These are phyloP conservation scores for Ochlodes sylvanus DNA, from an alignment of 2,888 invertebrate species.

Conservation along the genomic window DNA sequence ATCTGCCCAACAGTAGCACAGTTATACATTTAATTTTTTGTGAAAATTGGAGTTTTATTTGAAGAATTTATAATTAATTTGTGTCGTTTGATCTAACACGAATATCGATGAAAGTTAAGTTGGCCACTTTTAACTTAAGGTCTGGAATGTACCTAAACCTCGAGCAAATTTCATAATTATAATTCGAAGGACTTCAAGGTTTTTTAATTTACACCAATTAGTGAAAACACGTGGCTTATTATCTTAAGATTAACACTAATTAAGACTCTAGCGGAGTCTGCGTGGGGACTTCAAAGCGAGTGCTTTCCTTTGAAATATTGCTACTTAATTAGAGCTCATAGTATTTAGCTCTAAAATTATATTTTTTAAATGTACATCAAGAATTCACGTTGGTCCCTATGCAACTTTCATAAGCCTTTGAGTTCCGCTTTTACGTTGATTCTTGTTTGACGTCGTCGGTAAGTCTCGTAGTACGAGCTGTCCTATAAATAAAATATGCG, in stretches of 20 bases:
- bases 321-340: slow-evolving; percentile 67
- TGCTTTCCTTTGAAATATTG: slow-evolving; percentile 69
- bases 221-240: slow-evolving; percentile 75
- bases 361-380: slow-evolving; percentile 34
- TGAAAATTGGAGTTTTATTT: too few species aligned
- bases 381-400: slow-evolving; percentile 7
- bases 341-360: slow-evolving; percentile 43
- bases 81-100: too few species aligned
- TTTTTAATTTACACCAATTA: slow-evolving; percentile 73
- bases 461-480: slow-evolving; percentile 8
- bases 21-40: too few species aligned
- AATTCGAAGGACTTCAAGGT: slow-evolving; percentile 50
- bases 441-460: slow-evolving; percentile 19
- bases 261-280: slow-evolving; percentile 65
- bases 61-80: too few species aligned
- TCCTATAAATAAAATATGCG: slow-evolving; percentile 18
- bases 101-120: too few species aligned
- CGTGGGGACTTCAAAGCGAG: slow-evolving; percentile 69
- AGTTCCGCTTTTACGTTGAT: slow-evolving; percentile 33
- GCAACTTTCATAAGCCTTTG: slow-evolving; percentile 38
- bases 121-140: not conserved
- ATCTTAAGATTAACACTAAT: slow-evolving; percentile 81
- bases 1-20: too few species aligned
- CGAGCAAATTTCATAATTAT: slow-evolving; percentile 43
- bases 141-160: not conserved